Percentiles rank a stretch among this genome's conserved stretches.
These are phyloP conservation scores for Polypterus bichir DNA, from an alignment of 2,113 vertebrate genomes.

Conservation along the genomic window DNA sequence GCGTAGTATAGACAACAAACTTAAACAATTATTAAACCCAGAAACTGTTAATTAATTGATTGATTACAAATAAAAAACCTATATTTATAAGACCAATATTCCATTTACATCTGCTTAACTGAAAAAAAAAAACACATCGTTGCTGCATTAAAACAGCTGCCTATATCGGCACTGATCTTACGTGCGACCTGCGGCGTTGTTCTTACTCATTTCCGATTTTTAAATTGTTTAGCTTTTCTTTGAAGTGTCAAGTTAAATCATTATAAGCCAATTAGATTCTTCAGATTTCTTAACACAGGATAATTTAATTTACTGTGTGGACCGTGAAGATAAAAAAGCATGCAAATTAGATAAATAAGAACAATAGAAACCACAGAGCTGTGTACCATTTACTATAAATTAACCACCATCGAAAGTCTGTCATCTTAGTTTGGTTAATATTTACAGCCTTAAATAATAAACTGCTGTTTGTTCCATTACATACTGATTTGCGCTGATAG, in stretches of 20 bases:
- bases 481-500: too few species aligned
- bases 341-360: slow-evolving; percentile 8
- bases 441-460: too few species aligned
- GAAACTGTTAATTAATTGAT: too few species aligned
- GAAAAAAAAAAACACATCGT: too few species aligned
- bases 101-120: too few species aligned
- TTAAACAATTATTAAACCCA: too few species aligned
- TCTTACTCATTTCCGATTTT: not conserved
- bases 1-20: too few species aligned
- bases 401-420: slow-evolving; percentile 4
- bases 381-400: slow-evolving; percentile 4
- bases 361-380: slow-evolving; percentile 4
- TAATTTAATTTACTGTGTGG: slow-evolving; percentile 5
- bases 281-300: slow-evolving; percentile 1
- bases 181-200: not conserved
- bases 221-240: slow-evolving; percentile 6
- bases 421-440: not conserved
- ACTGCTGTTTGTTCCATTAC: too few species aligned
- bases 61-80: too few species aligned
- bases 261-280: slow-evolving; percentile 5
- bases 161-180: too few species aligned
- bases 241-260: slow-evolving; percentile 6
- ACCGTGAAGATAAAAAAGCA: slow-evolving; percentile 8
- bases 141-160: too few species aligned
- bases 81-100: too few species aligned